These are phyloP conservation scores for Synchiropus splendidus DNA, from an alignment of 2,113 vertebrate genomes.

Conservation along the genomic window DNA sequence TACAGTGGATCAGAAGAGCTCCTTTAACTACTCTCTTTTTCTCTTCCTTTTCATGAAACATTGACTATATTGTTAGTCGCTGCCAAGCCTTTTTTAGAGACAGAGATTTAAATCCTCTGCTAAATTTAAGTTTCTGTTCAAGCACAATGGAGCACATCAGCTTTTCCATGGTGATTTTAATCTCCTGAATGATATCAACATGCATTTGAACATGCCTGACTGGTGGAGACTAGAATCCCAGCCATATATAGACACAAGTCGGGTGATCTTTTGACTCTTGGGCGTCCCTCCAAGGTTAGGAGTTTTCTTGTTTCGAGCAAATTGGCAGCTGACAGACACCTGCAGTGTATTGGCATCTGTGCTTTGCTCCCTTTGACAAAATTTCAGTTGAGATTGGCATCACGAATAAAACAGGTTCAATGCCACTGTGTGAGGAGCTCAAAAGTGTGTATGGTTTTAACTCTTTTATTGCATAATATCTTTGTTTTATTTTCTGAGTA, in stretches of 20 bases:
- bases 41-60: too few species aligned
- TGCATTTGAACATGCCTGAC: neutral
- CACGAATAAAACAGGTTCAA: too few species aligned
- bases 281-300: slow-evolving; percentile 30
- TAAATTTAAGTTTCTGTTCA: slow-evolving; percentile 1
- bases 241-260: slow-evolving; percentile 29
- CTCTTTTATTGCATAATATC: too few species aligned
- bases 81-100: too few species aligned
- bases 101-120: neutral
- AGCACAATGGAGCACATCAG: slow-evolving; percentile 6
- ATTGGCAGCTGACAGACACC: slow-evolving; percentile 24
- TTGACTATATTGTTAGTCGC: too few species aligned
- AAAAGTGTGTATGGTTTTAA: too few species aligned
- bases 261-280: slow-evolving; percentile 25
- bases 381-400: too few species aligned
- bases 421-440: too few species aligned
- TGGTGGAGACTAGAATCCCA: slow-evolving; percentile 6
- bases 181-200: slow-evolving; percentile 14
- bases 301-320: slow-evolving; percentile 9
- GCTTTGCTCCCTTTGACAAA: too few species aligned
- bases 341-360: slow-evolving; percentile 9
- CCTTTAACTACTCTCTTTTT: too few species aligned
- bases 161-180: slow-evolving; percentile 2
- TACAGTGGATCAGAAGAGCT: too few species aligned
- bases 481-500: too few species aligned